Evolutionary conservation across 2,797 vertebrate genomes (phyloP), one percentile per base, ranked within the genome.

Genomic region (Acanthurus lineatus): DNA sequence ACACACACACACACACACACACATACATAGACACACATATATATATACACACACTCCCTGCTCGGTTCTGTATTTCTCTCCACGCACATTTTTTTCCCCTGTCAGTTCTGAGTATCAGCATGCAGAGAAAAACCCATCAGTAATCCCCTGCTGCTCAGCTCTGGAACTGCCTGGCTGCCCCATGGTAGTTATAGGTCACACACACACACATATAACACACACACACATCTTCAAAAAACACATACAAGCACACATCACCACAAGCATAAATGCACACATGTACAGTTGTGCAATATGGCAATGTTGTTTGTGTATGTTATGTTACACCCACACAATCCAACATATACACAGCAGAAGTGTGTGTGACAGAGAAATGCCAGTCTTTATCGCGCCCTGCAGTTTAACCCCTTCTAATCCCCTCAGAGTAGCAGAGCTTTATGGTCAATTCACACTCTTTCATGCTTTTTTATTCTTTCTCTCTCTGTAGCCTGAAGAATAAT

Each of bases 351-450:
- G 57, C 64, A 61, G 78, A 72, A 69, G 63, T 32, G 69, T 25
- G 80, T 86, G 81, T 77, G 75, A 81, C 73, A 68, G 65, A 75
- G 53, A 86, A 82, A 78, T 87, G 76, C 53, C 76, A 61, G 66
- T 77, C 82, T 88, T 84, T 86, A 89, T 89, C 79, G 25, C 53
- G 17, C 62, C 76, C 83, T 79, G 82, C 70, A 88, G 89, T 91
- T 93, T 92, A 93, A 92, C 92, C 89, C 89, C 83, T 89, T 88
- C 84, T 92, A 93, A 94, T 93, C 91, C 88, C 89, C 49, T 90
- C 79, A 83, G 86, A 91, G 88, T 78, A 63, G 48, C 76, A 73
- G 56, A 72, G 86, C 88, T 89, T 88, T 90, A 81, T 76, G 91
- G 90, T 90, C 89, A 89, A 81, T 91, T 90, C 88, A 85, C 87